Percentiles rank a stretch among this genome's conserved stretches.
phyloP scores from a whole-genome alignment of 2,113 vertebrate species.

The Lophius piscatorius region DNA sequence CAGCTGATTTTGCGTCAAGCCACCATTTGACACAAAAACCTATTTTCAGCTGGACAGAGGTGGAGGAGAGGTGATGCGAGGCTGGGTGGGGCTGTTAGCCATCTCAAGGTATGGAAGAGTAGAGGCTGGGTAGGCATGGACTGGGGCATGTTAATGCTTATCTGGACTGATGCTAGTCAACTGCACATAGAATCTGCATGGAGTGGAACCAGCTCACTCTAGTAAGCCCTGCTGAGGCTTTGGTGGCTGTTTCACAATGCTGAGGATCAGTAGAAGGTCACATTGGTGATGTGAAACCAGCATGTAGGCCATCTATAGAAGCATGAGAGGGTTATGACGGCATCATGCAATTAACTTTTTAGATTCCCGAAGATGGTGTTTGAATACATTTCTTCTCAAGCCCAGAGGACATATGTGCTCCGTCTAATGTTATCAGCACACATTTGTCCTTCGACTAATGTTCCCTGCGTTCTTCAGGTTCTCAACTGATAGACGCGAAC shows the following conservation, averaged over 20 bases:
- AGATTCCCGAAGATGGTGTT: background rate
- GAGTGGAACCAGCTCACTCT: conserved; percentile 34
- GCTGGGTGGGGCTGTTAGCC: conserved; percentile 3
- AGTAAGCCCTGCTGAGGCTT: conserved; percentile 24
- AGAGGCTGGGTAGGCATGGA: conserved; percentile 15
- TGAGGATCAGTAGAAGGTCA: conserved; percentile 48
- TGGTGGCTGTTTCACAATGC: conserved; percentile 28
- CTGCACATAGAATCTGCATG: conserved; percentile 52
- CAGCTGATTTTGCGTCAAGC: background rate
- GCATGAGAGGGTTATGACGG: background rate
- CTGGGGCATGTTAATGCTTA: conserved; percentile 46
- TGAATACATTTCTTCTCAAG: background rate
- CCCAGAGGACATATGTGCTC: background rate
- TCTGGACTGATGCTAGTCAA: conserved; percentile 49
- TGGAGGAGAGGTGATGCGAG: background rate
- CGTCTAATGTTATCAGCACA: background rate
- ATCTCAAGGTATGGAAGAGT: conserved; percentile 23
- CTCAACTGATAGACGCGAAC: no score
- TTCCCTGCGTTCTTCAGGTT: background rate
- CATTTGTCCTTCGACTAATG: background rate
- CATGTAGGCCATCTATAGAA: background rate
- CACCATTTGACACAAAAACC: conserved; percentile 4
- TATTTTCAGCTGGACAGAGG: background rate
- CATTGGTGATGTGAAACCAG: background rate
- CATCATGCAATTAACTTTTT: background rate